A percentile compares a stretch with the other conserved stretches of the same genome.
Evolutionary conservation across 2,888 invertebrate species (phyloP).

Genomic region (Parochlus steinenii): DNA sequence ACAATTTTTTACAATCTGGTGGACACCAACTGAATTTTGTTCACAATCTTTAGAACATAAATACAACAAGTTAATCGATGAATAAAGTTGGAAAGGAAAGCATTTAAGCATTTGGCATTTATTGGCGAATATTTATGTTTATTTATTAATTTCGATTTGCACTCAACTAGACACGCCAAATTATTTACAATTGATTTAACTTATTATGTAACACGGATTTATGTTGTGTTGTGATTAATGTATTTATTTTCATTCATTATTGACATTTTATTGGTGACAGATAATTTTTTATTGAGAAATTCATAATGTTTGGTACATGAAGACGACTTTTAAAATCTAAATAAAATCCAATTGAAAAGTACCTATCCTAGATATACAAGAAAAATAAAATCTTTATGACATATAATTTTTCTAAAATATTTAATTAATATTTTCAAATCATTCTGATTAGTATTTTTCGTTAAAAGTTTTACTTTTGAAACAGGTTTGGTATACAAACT

Average conservation of each 20-base stretch:
- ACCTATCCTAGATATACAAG: neutral
- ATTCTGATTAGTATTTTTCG: too few species aligned
- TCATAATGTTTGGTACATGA: neutral
- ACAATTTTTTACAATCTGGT: conserved; percentile 13
- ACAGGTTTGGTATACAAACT: too few species aligned
- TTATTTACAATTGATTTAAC: conserved; percentile 10
- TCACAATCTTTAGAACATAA: too few species aligned
- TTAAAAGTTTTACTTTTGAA: too few species aligned
- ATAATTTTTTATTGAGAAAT: too few species aligned
- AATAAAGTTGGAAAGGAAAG: conserved; percentile 1
- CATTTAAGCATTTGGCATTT: conserved; percentile 10
- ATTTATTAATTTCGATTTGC: conserved; percentile 8
- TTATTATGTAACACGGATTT: conserved; percentile 4
- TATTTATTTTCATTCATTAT: neutral
- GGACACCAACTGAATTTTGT: conserved; percentile 12
- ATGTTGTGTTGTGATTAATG: neutral
- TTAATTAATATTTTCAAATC: too few species aligned
- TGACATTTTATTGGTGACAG: too few species aligned
- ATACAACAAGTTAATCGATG: too few species aligned
- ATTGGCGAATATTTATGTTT: conserved; percentile 7
- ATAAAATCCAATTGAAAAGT: neutral
- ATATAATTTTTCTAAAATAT: neutral
- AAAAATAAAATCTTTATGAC: neutral
- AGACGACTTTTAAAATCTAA: neutral
- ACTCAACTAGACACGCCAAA: conserved; percentile 4